phyloP scores from a whole-genome alignment of 2,797 vertebrate species.

The Eurystomus glaucurus region DNA sequence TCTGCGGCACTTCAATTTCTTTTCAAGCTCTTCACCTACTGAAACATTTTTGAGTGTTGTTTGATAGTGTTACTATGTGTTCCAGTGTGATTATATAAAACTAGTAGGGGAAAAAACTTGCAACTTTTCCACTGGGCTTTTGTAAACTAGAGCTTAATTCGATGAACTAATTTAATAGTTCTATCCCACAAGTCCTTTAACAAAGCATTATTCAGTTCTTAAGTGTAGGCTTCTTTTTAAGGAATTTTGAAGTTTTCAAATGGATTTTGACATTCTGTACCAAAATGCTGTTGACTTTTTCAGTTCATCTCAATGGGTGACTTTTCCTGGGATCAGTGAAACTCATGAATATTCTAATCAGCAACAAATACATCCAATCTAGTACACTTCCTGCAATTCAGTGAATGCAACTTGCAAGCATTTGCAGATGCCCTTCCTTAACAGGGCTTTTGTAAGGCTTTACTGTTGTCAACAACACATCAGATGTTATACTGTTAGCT shows the following conservation, averaged over 20 bases:
- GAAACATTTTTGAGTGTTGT: neutral
- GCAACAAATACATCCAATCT: neutral
- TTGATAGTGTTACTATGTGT: neutral
- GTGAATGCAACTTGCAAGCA: constrained; percentile 12
- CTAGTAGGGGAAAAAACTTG: neutral
- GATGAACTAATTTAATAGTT: neutral
- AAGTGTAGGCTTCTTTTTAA: neutral
- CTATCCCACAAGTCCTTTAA: neutral
- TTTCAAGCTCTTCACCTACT: neutral
- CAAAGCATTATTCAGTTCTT: neutral
- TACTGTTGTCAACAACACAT: constrained; percentile 18
- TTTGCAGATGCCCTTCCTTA: constrained; percentile 44
- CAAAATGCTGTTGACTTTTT: neutral
- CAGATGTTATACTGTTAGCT: constrained; percentile 9
- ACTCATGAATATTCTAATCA: constrained; percentile 56
- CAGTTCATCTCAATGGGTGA: neutral
- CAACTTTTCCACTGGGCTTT: neutral
- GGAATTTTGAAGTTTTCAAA: neutral
- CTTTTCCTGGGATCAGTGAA: neutral
- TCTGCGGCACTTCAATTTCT: neutral
- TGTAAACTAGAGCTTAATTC: constrained; percentile 4
- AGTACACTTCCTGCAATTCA: constrained; percentile 39
- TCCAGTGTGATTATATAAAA: neutral
- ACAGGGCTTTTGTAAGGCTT: constrained; percentile 28
- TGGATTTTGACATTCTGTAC: neutral